phyloP scores from a whole-genome alignment of 2,888 invertebrate genomes.

The Oscheius onirici region DNA sequence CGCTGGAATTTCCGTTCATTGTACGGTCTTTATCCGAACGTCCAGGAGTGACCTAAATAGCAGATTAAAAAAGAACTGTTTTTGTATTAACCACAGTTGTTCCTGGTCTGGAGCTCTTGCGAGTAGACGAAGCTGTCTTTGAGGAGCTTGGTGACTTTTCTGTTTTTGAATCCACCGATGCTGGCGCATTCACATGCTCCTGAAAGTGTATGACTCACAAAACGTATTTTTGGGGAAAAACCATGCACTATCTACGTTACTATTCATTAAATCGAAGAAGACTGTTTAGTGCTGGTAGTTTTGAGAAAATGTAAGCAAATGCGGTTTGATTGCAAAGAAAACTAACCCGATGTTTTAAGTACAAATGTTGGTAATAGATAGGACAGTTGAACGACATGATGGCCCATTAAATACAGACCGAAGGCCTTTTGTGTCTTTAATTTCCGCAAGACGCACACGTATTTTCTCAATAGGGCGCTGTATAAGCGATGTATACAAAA shows the following conservation, averaged over 20 bases:
- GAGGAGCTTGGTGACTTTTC: conserved; percentile 28
- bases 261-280: no score
- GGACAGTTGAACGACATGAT: no score
- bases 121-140: conserved; percentile 5
- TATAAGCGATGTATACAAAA: neutral
- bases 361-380: no score
- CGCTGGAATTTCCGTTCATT: conserved; percentile 15
- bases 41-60: conserved; percentile 8
- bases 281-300: no score
- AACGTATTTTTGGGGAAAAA: no score
- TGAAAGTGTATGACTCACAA: conserved; percentile 4
- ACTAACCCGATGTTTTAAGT: neutral
- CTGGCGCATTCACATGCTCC: conserved; percentile 34
- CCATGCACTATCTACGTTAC: no score
- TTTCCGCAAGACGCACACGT: no score
- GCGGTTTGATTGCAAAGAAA: neutral
- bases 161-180: conserved; percentile 13
- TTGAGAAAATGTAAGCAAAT: neutral
- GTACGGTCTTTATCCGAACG: conserved; percentile 7
- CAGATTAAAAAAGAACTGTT: neutral
- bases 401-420: no score
- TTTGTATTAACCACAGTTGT: neutral
- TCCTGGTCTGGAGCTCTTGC: conserved; percentile 8
- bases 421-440: no score
- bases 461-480: neutral